Evolutionary conservation across 2,113 vertebrate genomes (phyloP).

Genomic region (Ariopsis seemanni): DNA sequence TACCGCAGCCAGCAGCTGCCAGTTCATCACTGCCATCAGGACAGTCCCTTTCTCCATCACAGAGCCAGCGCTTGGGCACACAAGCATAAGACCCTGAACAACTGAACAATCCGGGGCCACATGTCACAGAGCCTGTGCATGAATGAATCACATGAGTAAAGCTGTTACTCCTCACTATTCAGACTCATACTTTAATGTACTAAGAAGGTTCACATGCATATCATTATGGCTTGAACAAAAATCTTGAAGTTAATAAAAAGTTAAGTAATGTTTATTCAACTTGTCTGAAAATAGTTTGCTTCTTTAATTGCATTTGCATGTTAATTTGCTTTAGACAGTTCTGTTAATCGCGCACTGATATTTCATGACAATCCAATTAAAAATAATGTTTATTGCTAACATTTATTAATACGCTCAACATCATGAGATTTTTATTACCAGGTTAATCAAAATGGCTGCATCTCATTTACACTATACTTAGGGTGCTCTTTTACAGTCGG

Average conservation of each 20-base stretch:
- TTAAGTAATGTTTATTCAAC: not conserved
- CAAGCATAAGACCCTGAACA: constrained; percentile 91
- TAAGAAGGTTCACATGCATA: not conserved
- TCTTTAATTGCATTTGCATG: constrained; percentile 11
- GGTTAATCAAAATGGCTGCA: constrained; percentile 59
- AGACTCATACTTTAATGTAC: not conserved
- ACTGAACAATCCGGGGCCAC: constrained; percentile 87
- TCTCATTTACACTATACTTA: constrained; percentile 54
- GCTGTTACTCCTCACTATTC: not conserved
- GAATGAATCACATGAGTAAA: constrained; percentile 26
- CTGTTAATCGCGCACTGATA: constrained; percentile 59
- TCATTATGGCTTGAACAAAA: not conserved
- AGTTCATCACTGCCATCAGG: constrained; percentile 94
- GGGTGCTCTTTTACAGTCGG: not conserved
- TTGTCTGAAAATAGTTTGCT: not conserved
- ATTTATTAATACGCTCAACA: constrained; percentile 51
- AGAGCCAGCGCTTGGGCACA: constrained; percentile 92
- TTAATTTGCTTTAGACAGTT: not conserved
- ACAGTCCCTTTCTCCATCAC: constrained; percentile 94
- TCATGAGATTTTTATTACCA: constrained; percentile 52
- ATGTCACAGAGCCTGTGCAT: constrained; percentile 84
- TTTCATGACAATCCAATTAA: constrained; percentile 65
- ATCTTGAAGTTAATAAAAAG: constrained; percentile 5
- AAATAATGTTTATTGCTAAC: constrained; percentile 51
- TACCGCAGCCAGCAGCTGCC: constrained; percentile 91